Evolutionary conservation across 2,113 vertebrate species (phyloP).

Genomic region (Atherinomorus stipes): DNA sequence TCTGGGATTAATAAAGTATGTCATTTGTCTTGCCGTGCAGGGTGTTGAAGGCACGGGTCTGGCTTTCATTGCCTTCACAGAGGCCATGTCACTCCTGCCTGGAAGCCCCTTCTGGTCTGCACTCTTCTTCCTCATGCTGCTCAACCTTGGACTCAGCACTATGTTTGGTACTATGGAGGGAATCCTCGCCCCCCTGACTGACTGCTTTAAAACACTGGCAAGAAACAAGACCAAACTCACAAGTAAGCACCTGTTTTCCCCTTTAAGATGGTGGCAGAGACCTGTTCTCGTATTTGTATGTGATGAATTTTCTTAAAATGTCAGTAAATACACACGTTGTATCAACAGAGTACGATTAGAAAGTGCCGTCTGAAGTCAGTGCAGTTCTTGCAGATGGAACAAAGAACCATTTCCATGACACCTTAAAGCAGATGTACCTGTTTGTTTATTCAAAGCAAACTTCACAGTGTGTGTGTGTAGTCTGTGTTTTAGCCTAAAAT

Average conservation of each 20-base stretch:
- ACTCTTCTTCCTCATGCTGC: constrained; percentile 88
- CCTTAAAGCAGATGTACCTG: no score
- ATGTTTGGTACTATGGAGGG: constrained; percentile 86
- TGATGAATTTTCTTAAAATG: no score
- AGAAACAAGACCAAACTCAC: constrained; percentile 82
- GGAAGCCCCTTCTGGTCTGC: constrained; percentile 86
- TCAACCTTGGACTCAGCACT: constrained; percentile 84
- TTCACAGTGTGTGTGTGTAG: no score
- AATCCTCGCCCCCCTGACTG: constrained; percentile 85
- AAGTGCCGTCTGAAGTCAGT: neutral
- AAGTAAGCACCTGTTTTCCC: constrained; percentile 62
- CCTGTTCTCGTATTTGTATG: no score
- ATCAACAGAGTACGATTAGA: neutral
- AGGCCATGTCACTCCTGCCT: constrained; percentile 85
- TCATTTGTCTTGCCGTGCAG: constrained; percentile 61
- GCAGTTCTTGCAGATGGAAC: neutral
- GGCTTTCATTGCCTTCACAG: constrained; percentile 85
- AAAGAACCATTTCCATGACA: no score
- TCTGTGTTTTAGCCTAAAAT: neutral
- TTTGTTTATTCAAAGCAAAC: no score
- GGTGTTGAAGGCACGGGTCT: constrained; percentile 83
- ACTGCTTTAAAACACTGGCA: constrained; percentile 81
- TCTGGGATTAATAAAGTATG: no score
- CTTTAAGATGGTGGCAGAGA: neutral
- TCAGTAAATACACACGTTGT: no score